These are phyloP conservation scores for Molanna angustata DNA, from an alignment of 2,888 invertebrate species.

Conservation along the genomic window DNA sequence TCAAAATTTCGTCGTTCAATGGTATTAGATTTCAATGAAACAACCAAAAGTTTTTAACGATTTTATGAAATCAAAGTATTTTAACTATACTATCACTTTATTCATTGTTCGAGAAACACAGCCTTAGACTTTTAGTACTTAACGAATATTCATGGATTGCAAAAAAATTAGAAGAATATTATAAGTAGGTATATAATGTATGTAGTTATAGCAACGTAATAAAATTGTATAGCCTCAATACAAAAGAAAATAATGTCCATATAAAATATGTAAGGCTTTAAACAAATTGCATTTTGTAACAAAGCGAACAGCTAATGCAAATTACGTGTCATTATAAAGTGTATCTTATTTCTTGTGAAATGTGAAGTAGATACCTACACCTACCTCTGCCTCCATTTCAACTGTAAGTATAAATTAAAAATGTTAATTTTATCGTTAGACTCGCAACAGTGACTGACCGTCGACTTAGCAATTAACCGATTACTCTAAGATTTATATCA, in stretches of 20 bases:
- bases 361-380: constrained; percentile 25
- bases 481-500: background rate
- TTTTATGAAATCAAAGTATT: too few relatives aligned
- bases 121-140: too few relatives aligned
- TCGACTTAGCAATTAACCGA: constrained; percentile 6
- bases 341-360: constrained; percentile 31
- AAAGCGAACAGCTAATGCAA: constrained; percentile 29
- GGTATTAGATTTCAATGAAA: too few relatives aligned
- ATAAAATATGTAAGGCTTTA: constrained; percentile 6
- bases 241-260: constrained; percentile 2
- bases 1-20: too few relatives aligned
- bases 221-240: constrained; percentile 2
- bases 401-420: constrained; percentile 29
- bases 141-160: too few relatives aligned
- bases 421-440: constrained; percentile 29
- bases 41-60: too few relatives aligned
- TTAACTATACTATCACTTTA: too few relatives aligned
- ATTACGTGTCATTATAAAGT: constrained; percentile 32
- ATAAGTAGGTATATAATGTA: background rate
- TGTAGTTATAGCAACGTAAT: background rate
- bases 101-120: too few relatives aligned
- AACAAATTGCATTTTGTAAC: constrained; percentile 29
- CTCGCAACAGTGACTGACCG: constrained; percentile 16
- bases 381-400: too few relatives aligned
- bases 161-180: too few relatives aligned